Percentiles rank a stretch among this genome's conserved stretches.
Conservation (phyloP, 1,140 invertebrate genomes). For the Eriocheir sinensis region DNA sequence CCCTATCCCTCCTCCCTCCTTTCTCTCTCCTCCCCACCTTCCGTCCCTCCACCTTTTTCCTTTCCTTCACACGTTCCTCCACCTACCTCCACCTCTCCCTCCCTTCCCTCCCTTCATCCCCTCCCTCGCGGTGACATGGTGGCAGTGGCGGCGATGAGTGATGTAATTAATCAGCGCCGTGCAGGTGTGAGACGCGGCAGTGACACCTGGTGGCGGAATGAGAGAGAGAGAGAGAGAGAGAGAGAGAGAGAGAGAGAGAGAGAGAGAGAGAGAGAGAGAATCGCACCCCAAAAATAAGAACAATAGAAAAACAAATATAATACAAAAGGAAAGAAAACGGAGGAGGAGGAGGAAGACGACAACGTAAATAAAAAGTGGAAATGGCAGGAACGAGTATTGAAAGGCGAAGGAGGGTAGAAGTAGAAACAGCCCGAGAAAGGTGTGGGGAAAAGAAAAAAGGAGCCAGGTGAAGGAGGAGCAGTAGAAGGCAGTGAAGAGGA, state of each 20-base stretch:
- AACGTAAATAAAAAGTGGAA: no score
- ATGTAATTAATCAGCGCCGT: no score
- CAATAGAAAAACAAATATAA: no score
- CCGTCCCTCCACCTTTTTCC: background rate
- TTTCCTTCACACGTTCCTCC: no score
- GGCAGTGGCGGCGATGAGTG: background rate
- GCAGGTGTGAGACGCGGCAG: no score
- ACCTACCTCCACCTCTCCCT: no score
- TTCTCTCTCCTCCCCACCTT: background rate
- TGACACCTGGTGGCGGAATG: no score
- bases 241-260: background rate
- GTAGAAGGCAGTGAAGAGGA: background rate
- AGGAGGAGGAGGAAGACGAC: conserved; percentile 31
- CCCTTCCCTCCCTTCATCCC: background rate
- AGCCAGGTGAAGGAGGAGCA: background rate
- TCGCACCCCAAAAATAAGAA: no score
- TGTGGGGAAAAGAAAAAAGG: background rate
- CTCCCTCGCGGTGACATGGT: background rate
- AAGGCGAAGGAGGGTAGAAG: background rate
- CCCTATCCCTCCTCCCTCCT: background rate
- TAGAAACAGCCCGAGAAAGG: background rate
- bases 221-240: background rate
- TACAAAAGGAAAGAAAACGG: conserved; percentile 6
- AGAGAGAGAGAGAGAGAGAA: conserved; percentile 30
- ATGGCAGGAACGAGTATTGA: no score